Evolutionary conservation across 1,140 invertebrate genomes (phyloP), one percentile per base, ranked within the genome.

Genomic region (Notospermus geniculatus): DNA sequence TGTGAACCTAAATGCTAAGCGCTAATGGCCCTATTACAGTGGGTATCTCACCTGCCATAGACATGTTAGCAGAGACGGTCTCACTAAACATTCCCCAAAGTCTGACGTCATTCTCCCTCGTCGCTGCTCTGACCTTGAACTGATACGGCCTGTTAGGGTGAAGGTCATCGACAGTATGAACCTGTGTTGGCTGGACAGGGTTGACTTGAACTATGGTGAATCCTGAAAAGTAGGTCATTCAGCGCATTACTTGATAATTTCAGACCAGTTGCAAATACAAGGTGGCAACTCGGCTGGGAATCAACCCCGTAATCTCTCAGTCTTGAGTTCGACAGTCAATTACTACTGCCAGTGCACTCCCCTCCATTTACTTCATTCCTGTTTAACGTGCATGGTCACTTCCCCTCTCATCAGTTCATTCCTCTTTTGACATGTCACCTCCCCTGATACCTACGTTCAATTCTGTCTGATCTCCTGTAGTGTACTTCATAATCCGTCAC

Each of bases 401-500:
- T n/a, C n/a, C n/a, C n/a, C n/a, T n/a, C n/a, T n/a, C n/a, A n/a
- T n/a, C n/a, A n/a, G n/a, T n/a, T n/a, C n/a, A n/a, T n/a, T n/a
- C n/a, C n/a, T n/a, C n/a, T n/a, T n/a, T n/a, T n/a, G n/a, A n/a
- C n/a, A n/a, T n/a, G n/a, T n/a, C n/a, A n/a, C n/a, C n/a, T n/a
- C n/a, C n/a, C n/a, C n/a, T n/a, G n/a, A n/a, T n/a, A n/a, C 32
- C 32, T 36, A 36, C 32, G 5, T 36, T 36, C 32, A 36, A 36
- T 36, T 15, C 32, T 36, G 32, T 36, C 32, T 15, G 15, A 7
- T 15, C 32, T 36, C 32, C 46, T 50, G 46, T 50, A 50, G n/a
- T 50, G 46, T 4, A 50, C 46, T n/a, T 50, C 46, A 50, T 50
- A 50, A 50, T 50, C 46, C 4, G 46, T 50, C 25, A 50, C 25